phyloP scores from a whole-genome alignment of 2,113 vertebrate genomes.

The Numida meleagris region DNA sequence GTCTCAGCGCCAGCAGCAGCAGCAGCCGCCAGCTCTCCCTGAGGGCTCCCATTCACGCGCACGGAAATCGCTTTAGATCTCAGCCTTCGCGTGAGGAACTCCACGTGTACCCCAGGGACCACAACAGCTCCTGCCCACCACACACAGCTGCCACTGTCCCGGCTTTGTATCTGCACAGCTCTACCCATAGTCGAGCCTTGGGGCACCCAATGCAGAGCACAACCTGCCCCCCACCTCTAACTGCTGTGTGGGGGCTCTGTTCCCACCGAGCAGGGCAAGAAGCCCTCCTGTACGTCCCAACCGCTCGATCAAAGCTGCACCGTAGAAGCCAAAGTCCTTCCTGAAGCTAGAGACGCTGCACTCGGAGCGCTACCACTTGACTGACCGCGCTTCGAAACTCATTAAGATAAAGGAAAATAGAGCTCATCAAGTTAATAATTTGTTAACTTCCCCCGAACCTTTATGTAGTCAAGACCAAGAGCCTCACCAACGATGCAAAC shows the following conservation, averaged over 20 bases:
- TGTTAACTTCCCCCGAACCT: neutral
- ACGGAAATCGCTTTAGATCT: accelerated
- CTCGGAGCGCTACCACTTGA: neutral
- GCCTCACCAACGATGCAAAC: neutral
- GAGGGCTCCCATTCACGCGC: neutral
- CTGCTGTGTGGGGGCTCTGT: too few species aligned
- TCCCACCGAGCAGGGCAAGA: too few species aligned
- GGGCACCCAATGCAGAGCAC: neutral
- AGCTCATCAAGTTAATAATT: neutral
- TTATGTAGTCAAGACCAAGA: neutral
- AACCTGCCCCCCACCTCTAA: neutral
- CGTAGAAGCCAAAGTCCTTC: neutral
- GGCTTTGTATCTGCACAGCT: neutral
- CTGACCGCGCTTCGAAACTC: neutral
- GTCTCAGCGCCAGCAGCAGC: neutral
- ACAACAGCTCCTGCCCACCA: neutral
- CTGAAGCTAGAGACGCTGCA: neutral
- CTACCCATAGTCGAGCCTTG: accelerated
- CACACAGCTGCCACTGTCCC: accelerated
- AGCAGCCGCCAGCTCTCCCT: neutral
- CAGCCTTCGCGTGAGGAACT: neutral
- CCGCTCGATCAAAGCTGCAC: neutral
- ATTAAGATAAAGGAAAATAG: neutral
- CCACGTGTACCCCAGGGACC: neutral
- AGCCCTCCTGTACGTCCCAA: neutral